A percentile compares a stretch with the other conserved stretches of the same genome.
Conservation (phyloP, 2,888 invertebrate genomes). For the Syrphus vitripennis region DNA sequence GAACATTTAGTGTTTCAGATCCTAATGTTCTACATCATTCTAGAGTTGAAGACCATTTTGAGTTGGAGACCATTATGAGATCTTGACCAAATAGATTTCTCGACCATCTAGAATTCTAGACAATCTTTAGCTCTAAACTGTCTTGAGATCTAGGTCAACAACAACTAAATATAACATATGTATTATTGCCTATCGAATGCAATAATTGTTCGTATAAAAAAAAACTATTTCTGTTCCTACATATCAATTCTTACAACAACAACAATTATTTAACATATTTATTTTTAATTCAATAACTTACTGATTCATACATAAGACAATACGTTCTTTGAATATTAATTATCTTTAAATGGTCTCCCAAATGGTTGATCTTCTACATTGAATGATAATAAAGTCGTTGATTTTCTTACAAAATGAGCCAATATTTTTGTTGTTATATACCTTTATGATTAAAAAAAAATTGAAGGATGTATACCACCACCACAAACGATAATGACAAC, state of each 20-base stretch:
- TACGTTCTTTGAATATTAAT: constrained; percentile 5
- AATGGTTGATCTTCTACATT: not conserved
- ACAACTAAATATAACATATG: no score
- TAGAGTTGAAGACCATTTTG: no score
- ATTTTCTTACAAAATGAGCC: not conserved
- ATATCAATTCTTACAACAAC: not conserved
- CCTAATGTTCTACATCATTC: no score
- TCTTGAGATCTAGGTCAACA: no score
- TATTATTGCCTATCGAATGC: not conserved
- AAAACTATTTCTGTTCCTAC: not conserved
- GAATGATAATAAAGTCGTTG: not conserved
- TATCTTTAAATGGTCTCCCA: not conserved
- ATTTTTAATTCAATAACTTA: constrained; percentile 3
- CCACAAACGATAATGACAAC: not conserved
- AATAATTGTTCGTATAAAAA: not conserved
- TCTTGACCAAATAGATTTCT: no score
- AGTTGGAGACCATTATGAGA: no score
- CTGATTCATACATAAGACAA: not conserved
- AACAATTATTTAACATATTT: no score
- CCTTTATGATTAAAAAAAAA: not conserved
- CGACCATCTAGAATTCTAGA: no score
- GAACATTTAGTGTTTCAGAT: no score
- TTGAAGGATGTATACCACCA: not conserved
- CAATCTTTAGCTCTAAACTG: no score
- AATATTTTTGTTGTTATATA: not conserved